These are phyloP conservation scores for Drosophila pallidifrons DNA, from an alignment of 1,140 invertebrate species.

Conservation along the genomic window DNA sequence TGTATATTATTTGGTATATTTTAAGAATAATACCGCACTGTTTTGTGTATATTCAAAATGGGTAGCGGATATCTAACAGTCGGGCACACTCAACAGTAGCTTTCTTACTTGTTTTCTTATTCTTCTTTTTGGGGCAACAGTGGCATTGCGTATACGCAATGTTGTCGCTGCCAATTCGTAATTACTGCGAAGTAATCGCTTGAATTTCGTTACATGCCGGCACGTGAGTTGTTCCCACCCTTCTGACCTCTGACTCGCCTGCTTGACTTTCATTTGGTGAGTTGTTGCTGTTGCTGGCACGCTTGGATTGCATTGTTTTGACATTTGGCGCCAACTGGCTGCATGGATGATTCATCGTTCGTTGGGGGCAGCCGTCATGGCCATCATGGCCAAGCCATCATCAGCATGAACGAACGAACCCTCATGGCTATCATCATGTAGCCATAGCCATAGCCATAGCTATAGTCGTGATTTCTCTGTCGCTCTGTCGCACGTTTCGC, in stretches of 20 bases:
- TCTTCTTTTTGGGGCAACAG: background rate
- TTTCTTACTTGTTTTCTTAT: too few species aligned
- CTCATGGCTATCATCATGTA: background rate
- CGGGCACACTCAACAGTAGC: too few species aligned
- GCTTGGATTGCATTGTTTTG: constrained; percentile 74
- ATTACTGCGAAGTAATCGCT: constrained; percentile 68
- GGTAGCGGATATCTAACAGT: too few species aligned
- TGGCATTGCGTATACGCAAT: constrained; percentile 51
- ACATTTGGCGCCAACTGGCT: constrained; percentile 80
- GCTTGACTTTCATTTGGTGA: background rate
- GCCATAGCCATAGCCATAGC: background rate
- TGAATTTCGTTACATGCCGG: constrained; percentile 44
- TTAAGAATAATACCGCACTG: too few species aligned
- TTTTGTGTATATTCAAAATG: too few species aligned
- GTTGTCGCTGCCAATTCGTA: constrained; percentile 28
- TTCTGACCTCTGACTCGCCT: background rate
- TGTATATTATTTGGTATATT: too few species aligned
- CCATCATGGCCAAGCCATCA: constrained; percentile 17
- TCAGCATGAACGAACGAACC: background rate
- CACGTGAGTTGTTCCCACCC: constrained; percentile 9
- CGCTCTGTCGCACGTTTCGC: constrained; percentile 57
- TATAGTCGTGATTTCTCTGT: constrained; percentile 4
- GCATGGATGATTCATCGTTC: constrained; percentile 73
- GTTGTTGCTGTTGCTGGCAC: constrained; percentile 49
- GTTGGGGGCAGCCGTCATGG: constrained; percentile 27